Evolutionary conservation across 2,888 invertebrate genomes (phyloP).

Genomic region (Parnassius mnemosyne): DNA sequence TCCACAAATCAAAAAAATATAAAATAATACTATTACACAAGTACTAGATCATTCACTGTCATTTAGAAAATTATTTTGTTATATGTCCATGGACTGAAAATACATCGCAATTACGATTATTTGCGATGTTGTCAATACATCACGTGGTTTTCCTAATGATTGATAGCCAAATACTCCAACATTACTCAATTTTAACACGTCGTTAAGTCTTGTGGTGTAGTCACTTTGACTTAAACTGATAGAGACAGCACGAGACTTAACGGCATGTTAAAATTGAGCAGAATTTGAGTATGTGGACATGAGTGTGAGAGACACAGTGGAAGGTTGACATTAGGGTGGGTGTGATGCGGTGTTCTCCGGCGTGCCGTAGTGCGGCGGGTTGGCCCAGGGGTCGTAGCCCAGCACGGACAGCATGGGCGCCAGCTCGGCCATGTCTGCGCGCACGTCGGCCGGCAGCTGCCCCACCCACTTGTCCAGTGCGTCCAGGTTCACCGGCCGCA

Average conservation of each 20-base stretch:
- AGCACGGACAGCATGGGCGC: conserved; percentile 96
- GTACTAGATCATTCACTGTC: neutral
- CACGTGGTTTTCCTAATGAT: too few species aligned
- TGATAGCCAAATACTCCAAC: too few species aligned
- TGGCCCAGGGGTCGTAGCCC: conserved; percentile 97
- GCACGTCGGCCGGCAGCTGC: conserved; percentile 93
- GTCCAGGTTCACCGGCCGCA: conserved; percentile 98
- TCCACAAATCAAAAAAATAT: conserved; percentile 16
- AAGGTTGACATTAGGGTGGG: conserved; percentile 49
- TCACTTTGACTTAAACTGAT: too few species aligned
- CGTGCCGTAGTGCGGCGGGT: conserved; percentile 96
- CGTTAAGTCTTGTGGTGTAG: too few species aligned
- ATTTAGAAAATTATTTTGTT: neutral
- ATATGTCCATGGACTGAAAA: too few species aligned
- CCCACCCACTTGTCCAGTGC: conserved; percentile 96
- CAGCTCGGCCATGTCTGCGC: conserved; percentile 94
- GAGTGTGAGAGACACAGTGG: conserved; percentile 20
- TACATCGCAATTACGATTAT: too few species aligned
- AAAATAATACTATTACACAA: conserved; percentile 5
- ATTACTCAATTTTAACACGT: too few species aligned
- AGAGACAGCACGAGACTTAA: too few species aligned
- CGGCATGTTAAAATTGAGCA: too few species aligned
- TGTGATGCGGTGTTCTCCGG: conserved; percentile 78
- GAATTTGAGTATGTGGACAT: neutral
- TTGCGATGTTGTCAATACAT: too few species aligned